A percentile compares a stretch with the other conserved stretches of the same genome.
phyloP scores from a whole-genome alignment of 2,797 vertebrate species.

The Vespertilio murinus region DNA sequence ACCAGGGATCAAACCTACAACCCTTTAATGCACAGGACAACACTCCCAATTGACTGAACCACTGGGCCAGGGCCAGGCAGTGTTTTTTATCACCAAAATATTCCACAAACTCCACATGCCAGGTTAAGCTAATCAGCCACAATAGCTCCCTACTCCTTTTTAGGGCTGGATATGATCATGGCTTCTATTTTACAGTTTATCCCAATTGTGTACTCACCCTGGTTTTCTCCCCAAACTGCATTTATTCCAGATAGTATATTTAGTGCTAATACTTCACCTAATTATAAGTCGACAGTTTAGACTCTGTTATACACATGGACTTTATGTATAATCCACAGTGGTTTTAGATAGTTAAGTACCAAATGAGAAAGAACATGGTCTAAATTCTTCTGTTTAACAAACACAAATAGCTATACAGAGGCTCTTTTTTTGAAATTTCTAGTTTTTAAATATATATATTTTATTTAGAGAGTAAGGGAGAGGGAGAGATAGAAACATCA shows the following conservation, averaged over 20 bases:
- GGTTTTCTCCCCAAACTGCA: neutral
- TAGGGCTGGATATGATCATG: neutral
- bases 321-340: neutral
- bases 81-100: slow-evolving; percentile 13
- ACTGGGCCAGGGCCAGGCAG: neutral
- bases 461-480: too few species aligned
- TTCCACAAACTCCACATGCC: neutral
- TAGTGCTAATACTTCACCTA: neutral
- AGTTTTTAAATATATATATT: neutral
- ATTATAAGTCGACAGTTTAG: slow-evolving; percentile 1
- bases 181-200: neutral
- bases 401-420: neutral
- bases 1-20: neutral
- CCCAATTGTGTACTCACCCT: neutral
- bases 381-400: slow-evolving; percentile 29
- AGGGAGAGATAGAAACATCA: too few species aligned
- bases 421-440: neutral
- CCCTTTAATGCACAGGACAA: neutral
- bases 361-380: neutral
- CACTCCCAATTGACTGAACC: neutral
- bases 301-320: neutral
- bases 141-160: neutral
- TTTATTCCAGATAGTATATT: neutral
- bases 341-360: neutral
- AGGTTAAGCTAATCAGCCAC: neutral